A percentile compares a stretch with the other conserved stretches of the same genome.
phyloP scores from a whole-genome alignment of 2,888 invertebrate genomes.

The Mythimna loreyi region DNA sequence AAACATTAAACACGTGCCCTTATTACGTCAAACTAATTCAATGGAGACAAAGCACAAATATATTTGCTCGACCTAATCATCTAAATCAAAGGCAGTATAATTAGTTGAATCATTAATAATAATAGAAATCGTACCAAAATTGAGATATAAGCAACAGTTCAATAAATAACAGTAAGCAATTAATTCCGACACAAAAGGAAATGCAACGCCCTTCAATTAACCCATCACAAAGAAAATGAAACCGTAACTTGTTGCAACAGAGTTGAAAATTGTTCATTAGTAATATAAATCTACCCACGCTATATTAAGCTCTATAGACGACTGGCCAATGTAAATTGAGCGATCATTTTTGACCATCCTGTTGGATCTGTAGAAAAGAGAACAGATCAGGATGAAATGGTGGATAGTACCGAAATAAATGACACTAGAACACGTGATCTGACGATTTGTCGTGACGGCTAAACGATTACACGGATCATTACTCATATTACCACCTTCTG shows the following conservation, averaged over 20 bases:
- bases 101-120: constrained; percentile 61
- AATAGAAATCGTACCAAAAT: constrained; percentile 67
- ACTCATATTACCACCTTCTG: constrained; percentile 88
- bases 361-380: constrained; percentile 14
- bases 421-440: constrained; percentile 84
- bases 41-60: constrained; percentile 18
- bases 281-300: constrained; percentile 61
- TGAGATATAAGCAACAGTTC: constrained; percentile 70
- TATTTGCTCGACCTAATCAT: constrained; percentile 37
- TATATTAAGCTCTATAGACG: constrained; percentile 68
- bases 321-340: constrained; percentile 66
- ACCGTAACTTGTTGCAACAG: constrained; percentile 55
- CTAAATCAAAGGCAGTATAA: constrained; percentile 42
- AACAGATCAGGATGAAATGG: constrained; percentile 40
- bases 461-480: constrained; percentile 87
- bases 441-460: constrained; percentile 87
- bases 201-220: constrained; percentile 72
- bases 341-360: constrained; percentile 41
- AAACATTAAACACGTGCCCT: background rate
- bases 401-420: constrained; percentile 77
- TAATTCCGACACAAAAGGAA: constrained; percentile 76
- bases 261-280: constrained; percentile 60
- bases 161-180: constrained; percentile 76
- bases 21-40: background rate
- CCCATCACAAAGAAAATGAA: constrained; percentile 40